phyloP scores from a whole-genome alignment of 2,888 invertebrate genomes.

The Lithophane socia region DNA sequence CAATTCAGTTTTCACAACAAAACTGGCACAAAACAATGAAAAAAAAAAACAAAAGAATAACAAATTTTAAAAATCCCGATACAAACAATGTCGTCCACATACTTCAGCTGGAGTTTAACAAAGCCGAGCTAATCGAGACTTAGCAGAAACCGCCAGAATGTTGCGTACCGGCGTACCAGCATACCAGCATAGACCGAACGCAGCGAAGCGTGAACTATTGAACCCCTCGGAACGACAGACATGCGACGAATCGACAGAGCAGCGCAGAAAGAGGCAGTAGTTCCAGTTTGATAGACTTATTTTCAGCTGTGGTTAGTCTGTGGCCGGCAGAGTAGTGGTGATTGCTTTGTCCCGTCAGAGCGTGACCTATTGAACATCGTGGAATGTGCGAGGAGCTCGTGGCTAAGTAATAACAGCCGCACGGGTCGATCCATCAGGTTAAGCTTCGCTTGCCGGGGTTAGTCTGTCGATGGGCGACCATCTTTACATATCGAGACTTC shows the following conservation, averaged over 20 bases:
- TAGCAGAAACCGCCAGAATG: constrained; percentile 52
- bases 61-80: too few relatives aligned
- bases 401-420: too few relatives aligned
- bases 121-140: constrained; percentile 47
- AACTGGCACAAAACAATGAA: neutral
- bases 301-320: neutral
- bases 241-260: constrained; percentile 43
- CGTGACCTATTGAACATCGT: too few relatives aligned
- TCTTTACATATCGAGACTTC: too few relatives aligned
- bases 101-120: constrained; percentile 39
- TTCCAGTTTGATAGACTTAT: neutral
- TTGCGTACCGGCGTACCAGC: constrained; percentile 44
- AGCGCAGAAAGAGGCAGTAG: constrained; percentile 8
- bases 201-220: constrained; percentile 74
- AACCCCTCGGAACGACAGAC: constrained; percentile 65
- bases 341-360: too few relatives aligned
- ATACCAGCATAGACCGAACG: constrained; percentile 55
- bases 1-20: constrained; percentile 20
- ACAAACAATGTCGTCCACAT: constrained; percentile 32
- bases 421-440: too few relatives aligned
- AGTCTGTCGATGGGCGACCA: too few relatives aligned
- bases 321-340: neutral
- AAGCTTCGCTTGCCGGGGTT: too few relatives aligned
- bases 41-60: constrained; percentile 17
- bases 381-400: too few relatives aligned